Percentiles rank a stretch among this genome's conserved stretches.
These are phyloP conservation scores for Herminia tarsipennalis DNA, from an alignment of 2,888 invertebrate genomes.

Conservation along the genomic window DNA sequence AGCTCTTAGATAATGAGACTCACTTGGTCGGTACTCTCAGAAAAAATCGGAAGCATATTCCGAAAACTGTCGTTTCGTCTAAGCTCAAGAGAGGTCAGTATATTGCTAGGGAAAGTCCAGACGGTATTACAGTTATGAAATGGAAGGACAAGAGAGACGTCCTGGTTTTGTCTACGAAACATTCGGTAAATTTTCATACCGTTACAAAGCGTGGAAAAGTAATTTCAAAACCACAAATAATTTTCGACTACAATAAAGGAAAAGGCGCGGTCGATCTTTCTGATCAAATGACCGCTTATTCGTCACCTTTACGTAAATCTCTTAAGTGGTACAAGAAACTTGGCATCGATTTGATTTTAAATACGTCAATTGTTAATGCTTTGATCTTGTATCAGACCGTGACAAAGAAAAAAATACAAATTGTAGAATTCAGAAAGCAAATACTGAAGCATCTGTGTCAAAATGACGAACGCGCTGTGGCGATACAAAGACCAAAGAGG, in stretches of 20 bases:
- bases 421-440: neutral
- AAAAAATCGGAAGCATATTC: neutral
- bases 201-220: neutral
- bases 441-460: too few species aligned
- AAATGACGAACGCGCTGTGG: too few species aligned
- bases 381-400: conserved; percentile 20
- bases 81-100: neutral
- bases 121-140: neutral
- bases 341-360: conserved; percentile 11
- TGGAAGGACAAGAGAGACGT: neutral
- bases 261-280: neutral
- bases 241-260: neutral
- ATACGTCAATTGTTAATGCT: conserved; percentile 21
- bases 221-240: too few species aligned
- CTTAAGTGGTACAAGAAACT: conserved; percentile 45
- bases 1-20: neutral
- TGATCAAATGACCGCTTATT: conserved; percentile 17
- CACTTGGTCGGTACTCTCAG: neutral
- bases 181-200: neutral
- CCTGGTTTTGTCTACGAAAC: neutral
- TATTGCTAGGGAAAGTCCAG: neutral
- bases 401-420: neutral
- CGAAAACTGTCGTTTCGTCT: neutral
- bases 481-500: conserved; percentile 18
- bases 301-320: conserved; percentile 34